Percentiles rank a stretch among this genome's conserved stretches.
Conservation (phyloP, 2,797 vertebrate genomes). For the Echeneis naucrates region DNA sequence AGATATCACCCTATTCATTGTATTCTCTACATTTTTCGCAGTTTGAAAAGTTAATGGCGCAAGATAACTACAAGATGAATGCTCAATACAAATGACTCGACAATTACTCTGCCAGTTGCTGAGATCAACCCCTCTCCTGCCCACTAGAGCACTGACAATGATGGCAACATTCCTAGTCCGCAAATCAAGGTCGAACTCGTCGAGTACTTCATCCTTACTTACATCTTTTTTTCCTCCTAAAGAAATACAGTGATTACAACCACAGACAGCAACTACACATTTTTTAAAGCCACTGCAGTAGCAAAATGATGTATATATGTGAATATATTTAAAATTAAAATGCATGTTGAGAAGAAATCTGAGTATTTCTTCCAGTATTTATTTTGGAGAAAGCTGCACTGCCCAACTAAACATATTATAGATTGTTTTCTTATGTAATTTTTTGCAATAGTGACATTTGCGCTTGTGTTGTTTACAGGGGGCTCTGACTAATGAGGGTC, state of each 20-base stretch:
- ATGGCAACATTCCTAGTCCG: neutral
- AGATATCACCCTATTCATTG: neutral
- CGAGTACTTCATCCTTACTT: neutral
- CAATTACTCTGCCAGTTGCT: constrained; percentile 5
- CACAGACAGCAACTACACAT: neutral
- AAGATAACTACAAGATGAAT: neutral
- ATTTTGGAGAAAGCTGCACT: no score
- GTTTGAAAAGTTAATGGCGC: neutral
- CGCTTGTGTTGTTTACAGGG: no score
- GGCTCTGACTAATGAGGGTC: neutral
- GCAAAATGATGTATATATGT: no score
- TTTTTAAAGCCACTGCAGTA: neutral
- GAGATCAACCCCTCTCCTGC: neutral
- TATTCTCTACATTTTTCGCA: neutral
- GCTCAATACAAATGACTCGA: neutral
- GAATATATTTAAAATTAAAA: neutral
- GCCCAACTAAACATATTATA: no score
- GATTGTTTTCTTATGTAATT: no score
- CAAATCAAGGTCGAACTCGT: neutral
- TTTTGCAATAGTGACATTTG: no score
- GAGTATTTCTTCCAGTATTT: neutral
- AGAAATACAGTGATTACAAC: neutral
- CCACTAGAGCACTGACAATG: neutral
- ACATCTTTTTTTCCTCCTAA: no score
- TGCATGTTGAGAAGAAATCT: neutral